Evolutionary conservation across 2,113 vertebrate species (phyloP), one percentile per base, ranked within the genome.

Genomic region (Calyptomena viridis): DNA sequence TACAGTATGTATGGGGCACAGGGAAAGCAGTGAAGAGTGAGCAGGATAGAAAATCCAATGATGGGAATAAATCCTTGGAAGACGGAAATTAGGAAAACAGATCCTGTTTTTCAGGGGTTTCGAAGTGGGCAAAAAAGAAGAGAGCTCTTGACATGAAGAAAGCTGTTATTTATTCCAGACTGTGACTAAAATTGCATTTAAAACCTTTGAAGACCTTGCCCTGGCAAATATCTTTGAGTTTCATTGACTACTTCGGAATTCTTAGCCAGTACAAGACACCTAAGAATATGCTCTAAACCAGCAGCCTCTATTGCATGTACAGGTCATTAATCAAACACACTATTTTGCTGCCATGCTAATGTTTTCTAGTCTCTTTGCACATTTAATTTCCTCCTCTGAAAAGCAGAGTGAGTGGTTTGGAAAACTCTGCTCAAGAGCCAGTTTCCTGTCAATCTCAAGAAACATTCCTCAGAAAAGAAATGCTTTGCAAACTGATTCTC

Each of bases 401-500:
- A 96, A 69, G 18, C 11, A 9, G 3, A 3, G 0, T 3, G 3
- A 2, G 5, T 53, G 5, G 7, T 68, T 74, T 92, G 58, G 22
- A 87, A 75, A 63, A 47, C 35, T 39, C 7, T 77, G 18, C 47
- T 93, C 19, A 56, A 90, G 53, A 90, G 55, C 15, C 62, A 62
- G 22, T 95, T 78, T 95, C n/a, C 47, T 87, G 25, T 49, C 27
- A 69, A 53, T 80, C 17, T 33, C 56, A 72, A 85, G 72, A 93
- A 94, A 75, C 30, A 77, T 35, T 88, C 76, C n/a, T 84, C 35
- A 94, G 86, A 16, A 95, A 91, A 88, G 85, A 60, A 63, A 75
- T 5, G 89, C 67, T 97, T 98, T 96, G 90, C 94, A 96, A 96
- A 95, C 93, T 95, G 94, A 62, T 95, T 97, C 77, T 96, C 94